Conservation (phyloP, 2,113 vertebrate species). For the Canis aureus region DNA sequence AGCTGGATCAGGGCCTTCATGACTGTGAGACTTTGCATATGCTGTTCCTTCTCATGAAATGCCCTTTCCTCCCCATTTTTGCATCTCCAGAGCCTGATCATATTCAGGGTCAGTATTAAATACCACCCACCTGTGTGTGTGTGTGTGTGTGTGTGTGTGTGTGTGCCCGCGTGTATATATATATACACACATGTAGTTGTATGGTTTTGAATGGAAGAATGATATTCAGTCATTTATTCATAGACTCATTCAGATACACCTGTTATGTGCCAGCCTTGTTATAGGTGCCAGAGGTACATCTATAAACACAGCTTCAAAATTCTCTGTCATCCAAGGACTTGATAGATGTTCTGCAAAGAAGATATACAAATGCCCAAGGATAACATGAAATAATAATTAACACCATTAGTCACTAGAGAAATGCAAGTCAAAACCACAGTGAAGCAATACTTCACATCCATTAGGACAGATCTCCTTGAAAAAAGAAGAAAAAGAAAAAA, state of each 20-base stretch:
- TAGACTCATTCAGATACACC: not conserved
- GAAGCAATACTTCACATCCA: too few species aligned
- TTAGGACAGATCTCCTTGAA: too few species aligned
- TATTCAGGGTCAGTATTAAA: not conserved
- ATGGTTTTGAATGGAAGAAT: not conserved
- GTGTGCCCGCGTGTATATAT: not conserved
- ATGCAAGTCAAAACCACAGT: too few species aligned
- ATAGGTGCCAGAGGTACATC: not conserved
- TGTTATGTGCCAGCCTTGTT: not conserved
- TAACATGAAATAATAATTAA: too few species aligned
- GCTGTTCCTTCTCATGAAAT: not conserved
- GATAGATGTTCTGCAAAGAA: not conserved
- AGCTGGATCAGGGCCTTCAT: accelerated
- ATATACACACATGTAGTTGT: not conserved
- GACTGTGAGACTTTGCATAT: not conserved
- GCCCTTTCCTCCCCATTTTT: not conserved
- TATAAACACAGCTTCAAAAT: not conserved
- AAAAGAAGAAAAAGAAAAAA: too few species aligned
- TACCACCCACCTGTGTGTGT: not conserved
- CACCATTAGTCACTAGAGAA: too few species aligned
- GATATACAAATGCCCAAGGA: too few species aligned
- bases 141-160: not conserved
- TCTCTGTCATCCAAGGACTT: not conserved
- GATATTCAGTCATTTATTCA: not conserved
- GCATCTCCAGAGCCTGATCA: not conserved